Conservation (phyloP, 2,113 vertebrate genomes). For the Gnathonemus echidnorhynchus region DNA sequence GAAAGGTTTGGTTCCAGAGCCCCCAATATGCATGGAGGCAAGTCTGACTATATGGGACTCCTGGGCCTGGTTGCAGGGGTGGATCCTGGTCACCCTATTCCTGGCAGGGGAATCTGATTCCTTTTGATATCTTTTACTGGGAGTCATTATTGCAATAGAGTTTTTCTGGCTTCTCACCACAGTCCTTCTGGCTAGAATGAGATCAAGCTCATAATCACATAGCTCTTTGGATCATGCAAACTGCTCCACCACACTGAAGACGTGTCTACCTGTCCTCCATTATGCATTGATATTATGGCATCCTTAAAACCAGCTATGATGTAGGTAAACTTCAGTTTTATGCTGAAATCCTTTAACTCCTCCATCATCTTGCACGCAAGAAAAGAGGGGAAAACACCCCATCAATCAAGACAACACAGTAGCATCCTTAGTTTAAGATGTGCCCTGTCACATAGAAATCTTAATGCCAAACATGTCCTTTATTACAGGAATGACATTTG, state of each 20-base stretch:
- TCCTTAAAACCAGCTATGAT: background rate
- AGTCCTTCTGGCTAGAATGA: background rate
- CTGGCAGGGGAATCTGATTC: background rate
- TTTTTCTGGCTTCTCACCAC: background rate
- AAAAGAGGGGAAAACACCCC: background rate
- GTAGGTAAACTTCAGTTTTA: background rate
- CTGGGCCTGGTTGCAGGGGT: background rate
- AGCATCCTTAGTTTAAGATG: background rate
- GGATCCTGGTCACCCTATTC: background rate
- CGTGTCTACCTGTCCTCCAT: background rate
- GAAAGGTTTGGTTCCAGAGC: background rate
- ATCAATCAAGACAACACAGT: background rate
- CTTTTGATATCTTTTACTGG: background rate
- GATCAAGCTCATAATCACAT: background rate
- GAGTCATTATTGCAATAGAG: background rate
- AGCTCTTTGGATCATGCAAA: background rate
- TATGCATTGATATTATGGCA: background rate
- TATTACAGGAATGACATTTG: background rate
- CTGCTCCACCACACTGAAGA: background rate
- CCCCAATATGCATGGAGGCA: background rate
- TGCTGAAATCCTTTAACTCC: background rate
- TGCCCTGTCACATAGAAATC: background rate
- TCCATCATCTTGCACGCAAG: background rate
- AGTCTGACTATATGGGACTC: background rate
- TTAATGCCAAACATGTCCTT: background rate